Percentiles rank a stretch among this genome's conserved stretches.
phyloP scores from a whole-genome alignment of 53 echinoderm and acorn worm species.

The Paracentrotus lividus region DNA sequence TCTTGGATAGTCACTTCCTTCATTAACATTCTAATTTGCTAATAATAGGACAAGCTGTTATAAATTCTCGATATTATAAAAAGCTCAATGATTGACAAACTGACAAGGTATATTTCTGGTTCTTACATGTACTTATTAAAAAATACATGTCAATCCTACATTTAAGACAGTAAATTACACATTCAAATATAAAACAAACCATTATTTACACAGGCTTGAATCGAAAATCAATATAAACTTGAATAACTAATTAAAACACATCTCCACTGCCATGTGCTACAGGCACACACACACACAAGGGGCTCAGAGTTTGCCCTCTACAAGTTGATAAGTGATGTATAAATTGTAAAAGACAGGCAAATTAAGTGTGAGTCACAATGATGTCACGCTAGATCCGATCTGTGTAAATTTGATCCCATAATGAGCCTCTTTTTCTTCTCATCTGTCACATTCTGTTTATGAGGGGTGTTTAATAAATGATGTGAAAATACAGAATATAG shows the following conservation, averaged over 20 bases:
- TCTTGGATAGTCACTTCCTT: too few relatives aligned
- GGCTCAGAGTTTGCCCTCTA: neutral
- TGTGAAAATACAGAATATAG: neutral
- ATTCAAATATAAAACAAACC: too few relatives aligned
- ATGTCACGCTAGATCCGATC: neutral
- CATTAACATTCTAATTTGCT: too few relatives aligned
- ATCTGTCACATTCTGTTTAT: neutral
- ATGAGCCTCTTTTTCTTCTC: neutral
- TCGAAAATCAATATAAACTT: neutral
- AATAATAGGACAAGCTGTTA: too few relatives aligned
- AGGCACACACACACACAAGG: neutral
- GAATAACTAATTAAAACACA: neutral
- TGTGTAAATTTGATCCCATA: neutral
- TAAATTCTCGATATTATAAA: too few relatives aligned
- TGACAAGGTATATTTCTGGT: too few relatives aligned
- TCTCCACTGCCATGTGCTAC: neutral
- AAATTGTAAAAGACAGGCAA: conserved; percentile 1
- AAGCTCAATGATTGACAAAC: too few relatives aligned
- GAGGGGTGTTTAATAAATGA: neutral
- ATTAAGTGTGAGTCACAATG: neutral
- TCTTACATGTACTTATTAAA: too few relatives aligned
- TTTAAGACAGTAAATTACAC: too few relatives aligned
- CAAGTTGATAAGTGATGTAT: conserved; percentile 20
- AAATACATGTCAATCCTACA: too few relatives aligned
- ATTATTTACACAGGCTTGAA: too few relatives aligned